phyloP scores from a whole-genome alignment of 2,888 invertebrate species.

The Celastrina argiolus region DNA sequence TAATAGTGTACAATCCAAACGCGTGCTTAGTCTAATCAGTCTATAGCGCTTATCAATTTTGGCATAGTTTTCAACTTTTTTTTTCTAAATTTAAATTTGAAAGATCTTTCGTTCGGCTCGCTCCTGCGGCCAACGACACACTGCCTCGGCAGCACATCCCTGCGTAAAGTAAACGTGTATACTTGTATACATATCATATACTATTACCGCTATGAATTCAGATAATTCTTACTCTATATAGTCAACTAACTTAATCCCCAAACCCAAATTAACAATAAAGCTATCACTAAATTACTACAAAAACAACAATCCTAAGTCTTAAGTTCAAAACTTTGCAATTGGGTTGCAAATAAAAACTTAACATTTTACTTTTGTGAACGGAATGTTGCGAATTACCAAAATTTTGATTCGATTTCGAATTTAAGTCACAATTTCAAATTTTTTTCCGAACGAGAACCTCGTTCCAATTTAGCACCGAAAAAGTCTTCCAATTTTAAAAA shows the following conservation, averaged over 20 bases:
- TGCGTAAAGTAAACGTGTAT: slow-evolving; percentile 71
- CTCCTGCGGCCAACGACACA: slow-evolving; percentile 54
- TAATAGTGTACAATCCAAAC: slow-evolving; percentile 75
- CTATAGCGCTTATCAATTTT: slow-evolving; percentile 77
- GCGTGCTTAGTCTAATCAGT: slow-evolving; percentile 77
- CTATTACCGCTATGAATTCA: slow-evolving; percentile 72
- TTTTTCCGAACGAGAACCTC: slow-evolving; percentile 54
- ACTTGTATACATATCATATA: slow-evolving; percentile 34
- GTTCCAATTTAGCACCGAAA: slow-evolving; percentile 75
- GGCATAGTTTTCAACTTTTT: slow-evolving; percentile 51
- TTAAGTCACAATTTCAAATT: slow-evolving; percentile 41
- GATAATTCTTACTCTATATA: slow-evolving; percentile 73
- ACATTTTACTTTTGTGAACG: slow-evolving; percentile 58
- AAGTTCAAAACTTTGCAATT: slow-evolving; percentile 65
- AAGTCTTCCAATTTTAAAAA: slow-evolving; percentile 74
- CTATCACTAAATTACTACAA: slow-evolving; percentile 68
- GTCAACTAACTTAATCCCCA: slow-evolving; percentile 74
- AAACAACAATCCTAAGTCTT: slow-evolving; percentile 71
- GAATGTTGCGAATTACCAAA: slow-evolving; percentile 66
- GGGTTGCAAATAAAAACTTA: slow-evolving; percentile 74
- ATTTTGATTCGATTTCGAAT: slow-evolving; percentile 53
- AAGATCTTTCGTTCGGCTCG: slow-evolving; percentile 42
- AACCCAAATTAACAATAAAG: slow-evolving; percentile 77
- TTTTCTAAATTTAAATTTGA: slow-evolving; percentile 57
- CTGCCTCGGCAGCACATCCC: slow-evolving; percentile 74